Evolutionary conservation across 2,113 vertebrate species (phyloP), one percentile per base, ranked within the genome.

Genomic region (Choloepus hoffmanni): DNA sequence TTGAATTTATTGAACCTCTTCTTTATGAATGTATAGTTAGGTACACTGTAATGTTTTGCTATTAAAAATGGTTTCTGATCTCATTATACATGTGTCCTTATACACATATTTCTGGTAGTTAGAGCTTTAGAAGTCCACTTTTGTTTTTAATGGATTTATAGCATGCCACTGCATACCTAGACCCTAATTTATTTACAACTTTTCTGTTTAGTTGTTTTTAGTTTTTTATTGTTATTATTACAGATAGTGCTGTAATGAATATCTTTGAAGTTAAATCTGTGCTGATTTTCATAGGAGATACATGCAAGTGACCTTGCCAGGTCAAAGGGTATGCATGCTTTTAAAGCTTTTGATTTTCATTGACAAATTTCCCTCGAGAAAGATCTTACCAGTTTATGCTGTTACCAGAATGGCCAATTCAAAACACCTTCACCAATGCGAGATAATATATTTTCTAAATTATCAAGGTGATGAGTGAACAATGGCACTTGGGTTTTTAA

Each of bases 31-130:
- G 76, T 33, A 43, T 81, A 74, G 60, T 90, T 85, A 36, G 62
- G 18, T 85, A 55, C 36, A 82, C 11, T 86, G 30, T 73, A 28
- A 48, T 48, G 63, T 81, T 73, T 90, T 70, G 73, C 28, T 89
- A 36, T 65, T 90, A 88, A 89, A 58, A 55, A 30, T 55, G 21
- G 12, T 65, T 65, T 81, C 85, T 86, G 78, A 74, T 73, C 72
- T 81, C 13, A 48, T 60, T 23, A 6, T 74, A 81, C 3, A 50
- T 70, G 33, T 48, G 7, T 45, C 3, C 16, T 67, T 68, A 1
- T 40, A 77, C 9, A 48, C 88, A 26, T 92, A 63, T 89, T 94
- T 95, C n/a, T 74, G 43, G 48, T 92, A 76, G 40, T 62, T 90
- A 81, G 28, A 26, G 62, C 18, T 53, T 60, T 45, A 58, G 53